A percentile compares a stretch with the other conserved stretches of the same genome.
These are phyloP conservation scores for Sebastes nivosus DNA, from an alignment of 2,797 vertebrate species.

Conservation along the genomic window DNA sequence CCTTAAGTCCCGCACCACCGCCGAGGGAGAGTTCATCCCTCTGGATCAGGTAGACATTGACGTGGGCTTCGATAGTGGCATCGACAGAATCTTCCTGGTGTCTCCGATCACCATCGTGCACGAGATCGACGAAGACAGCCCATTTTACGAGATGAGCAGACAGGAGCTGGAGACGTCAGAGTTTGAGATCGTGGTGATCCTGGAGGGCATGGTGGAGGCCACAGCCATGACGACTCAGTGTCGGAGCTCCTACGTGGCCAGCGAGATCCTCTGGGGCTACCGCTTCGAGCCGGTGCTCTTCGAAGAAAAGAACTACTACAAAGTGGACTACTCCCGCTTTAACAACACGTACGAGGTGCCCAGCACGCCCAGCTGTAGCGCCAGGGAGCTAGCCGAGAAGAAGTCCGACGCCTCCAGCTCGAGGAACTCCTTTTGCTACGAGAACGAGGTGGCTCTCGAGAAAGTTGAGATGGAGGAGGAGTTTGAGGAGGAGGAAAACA, in stretches of 20 bases:
- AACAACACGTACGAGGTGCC: conserved; percentile 96
- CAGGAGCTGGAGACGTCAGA: conserved; percentile 92
- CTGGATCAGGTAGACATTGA: conserved; percentile 96
- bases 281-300: conserved; percentile 97
- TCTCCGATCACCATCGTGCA: conserved; percentile 96
- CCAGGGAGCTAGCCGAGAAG: conserved; percentile 93
- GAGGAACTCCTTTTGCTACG: conserved; percentile 96
- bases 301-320: conserved; percentile 96
- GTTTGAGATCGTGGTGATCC: conserved; percentile 96
- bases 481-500: conserved; percentile 61
- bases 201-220: conserved; percentile 98
- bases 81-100: conserved; percentile 95
- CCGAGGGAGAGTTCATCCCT: conserved; percentile 95
- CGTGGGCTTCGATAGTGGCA: conserved; percentile 94
- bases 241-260: conserved; percentile 94
- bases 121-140: conserved; percentile 95
- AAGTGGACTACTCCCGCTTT: conserved; percentile 96
- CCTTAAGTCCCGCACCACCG: conserved; percentile 93
- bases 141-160: conserved; percentile 92
- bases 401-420: conserved; percentile 88
- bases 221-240: conserved; percentile 98
- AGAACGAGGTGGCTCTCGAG: conserved; percentile 96
- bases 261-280: conserved; percentile 96
- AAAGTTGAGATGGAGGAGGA: conserved; percentile 91
- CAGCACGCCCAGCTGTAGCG: conserved; percentile 93